Evolutionary conservation across 2,888 invertebrate genomes (phyloP).

Genomic region (Noctua janthina): DNA sequence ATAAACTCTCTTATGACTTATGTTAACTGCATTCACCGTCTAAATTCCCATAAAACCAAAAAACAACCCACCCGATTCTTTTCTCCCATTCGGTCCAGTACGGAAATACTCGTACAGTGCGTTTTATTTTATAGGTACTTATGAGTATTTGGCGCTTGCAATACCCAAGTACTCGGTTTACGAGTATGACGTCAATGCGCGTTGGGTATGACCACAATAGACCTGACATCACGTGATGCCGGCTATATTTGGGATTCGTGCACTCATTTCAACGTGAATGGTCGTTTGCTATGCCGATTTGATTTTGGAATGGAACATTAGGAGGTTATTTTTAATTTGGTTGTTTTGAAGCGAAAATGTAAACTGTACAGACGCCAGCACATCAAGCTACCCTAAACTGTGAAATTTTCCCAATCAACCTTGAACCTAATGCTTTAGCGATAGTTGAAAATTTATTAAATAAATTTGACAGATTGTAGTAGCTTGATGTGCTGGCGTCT

Average conservation of each 20-base stretch:
- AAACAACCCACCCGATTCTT: constrained; percentile 3
- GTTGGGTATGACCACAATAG: constrained; percentile 57
- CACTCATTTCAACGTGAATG: constrained; percentile 57
- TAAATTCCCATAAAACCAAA: constrained; percentile 7
- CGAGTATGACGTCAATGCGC: constrained; percentile 62
- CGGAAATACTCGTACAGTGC: constrained; percentile 48
- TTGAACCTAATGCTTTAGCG: no score
- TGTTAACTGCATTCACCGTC: not conserved
- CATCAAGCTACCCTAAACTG: no score
- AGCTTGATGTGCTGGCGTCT: no score
- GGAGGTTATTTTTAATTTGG: constrained; percentile 16
- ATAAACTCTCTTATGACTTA: not conserved
- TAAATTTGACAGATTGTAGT: no score
- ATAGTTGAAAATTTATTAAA: no score
- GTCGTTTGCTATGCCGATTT: constrained; percentile 38
- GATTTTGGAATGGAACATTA: constrained; percentile 30
- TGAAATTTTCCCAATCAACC: no score
- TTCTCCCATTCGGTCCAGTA: constrained; percentile 24
- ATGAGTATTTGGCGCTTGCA: constrained; percentile 56
- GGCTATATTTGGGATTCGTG: constrained; percentile 52
- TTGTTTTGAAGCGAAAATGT: not conserved
- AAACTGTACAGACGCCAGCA: not conserved
- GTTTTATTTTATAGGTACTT: constrained; percentile 63
- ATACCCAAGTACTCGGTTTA: constrained; percentile 49
- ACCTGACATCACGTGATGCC: constrained; percentile 37